Base-by-base conservation (phyloP, 2,888 invertebrate genomes). In the Eucera pruinosa region DNA sequence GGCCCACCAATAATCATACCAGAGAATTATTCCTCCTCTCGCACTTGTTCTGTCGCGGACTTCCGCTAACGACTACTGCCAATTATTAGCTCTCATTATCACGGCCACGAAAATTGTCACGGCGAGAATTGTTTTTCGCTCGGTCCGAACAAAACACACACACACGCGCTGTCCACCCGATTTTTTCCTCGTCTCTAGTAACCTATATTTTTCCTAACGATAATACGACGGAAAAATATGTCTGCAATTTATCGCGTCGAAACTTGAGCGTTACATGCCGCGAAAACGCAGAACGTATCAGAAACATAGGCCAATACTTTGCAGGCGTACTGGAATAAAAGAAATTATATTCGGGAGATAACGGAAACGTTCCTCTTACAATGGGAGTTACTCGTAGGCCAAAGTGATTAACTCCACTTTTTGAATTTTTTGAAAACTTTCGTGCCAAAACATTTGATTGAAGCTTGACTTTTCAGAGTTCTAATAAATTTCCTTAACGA, bases 81-180 rank as follows among this genome's bases (percentile, higher is more conserved):
- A 74, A 81, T 84, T 77, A 74, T 83, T 82, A 82, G 67, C 77
- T 80, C 57, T 77, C 72, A 69, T 84, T 83, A 85, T 77, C 80
- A 50, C 61, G n/a, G 57, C 73, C 68, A 57, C 67, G 83, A 82
- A 77, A 83, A 83, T 83, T 74, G 68, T 74, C 55, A 55, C 66
- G 62, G 30, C 58, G 45, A 45, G 52, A 60, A 61, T 54, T 69
- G 72, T 84, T 81, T 84, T 82, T 67, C 73, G 23, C 62, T 66
- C 48, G 70, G 71, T 72, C 23, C 27, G n/a, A 57, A 36, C 72
- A 71, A 48, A 30, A 65, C 48, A 20, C 39, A 23, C 18, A 52
- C 65, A 39, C n/a, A n/a, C n/a, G n/a, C n/a, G 25, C 1, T 30
- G 15, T 18, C 27, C 15, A 7, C 23, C 1, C 13, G 6, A 1